phyloP scores from a whole-genome alignment of 1,140 invertebrate species.

The Diachasmimorpha longicaudata region DNA sequence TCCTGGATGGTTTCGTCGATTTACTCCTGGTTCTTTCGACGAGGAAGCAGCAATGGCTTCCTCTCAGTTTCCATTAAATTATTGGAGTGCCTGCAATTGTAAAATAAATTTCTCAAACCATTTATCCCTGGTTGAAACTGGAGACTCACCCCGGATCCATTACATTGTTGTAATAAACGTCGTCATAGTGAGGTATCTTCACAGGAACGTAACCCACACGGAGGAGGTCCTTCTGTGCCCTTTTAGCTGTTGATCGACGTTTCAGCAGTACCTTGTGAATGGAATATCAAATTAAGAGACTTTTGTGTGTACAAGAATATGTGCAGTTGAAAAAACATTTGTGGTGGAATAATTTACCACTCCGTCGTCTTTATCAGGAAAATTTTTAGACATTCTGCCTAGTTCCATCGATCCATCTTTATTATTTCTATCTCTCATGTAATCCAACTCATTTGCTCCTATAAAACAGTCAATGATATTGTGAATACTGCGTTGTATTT shows the following conservation, averaged over 20 bases:
- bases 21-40: neutral
- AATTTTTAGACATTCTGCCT: neutral
- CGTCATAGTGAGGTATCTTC: constrained; percentile 26
- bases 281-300: neutral
- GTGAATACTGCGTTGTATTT: neutral
- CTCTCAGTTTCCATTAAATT: neutral
- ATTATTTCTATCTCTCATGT: constrained; percentile 2
- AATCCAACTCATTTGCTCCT: constrained; percentile 21
- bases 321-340: too few relatives aligned
- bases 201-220: constrained; percentile 25
- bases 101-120: neutral
- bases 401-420: constrained; percentile 11
- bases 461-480: neutral
- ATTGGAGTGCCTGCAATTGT: neutral
- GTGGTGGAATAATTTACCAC: constrained; percentile 10
- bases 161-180: constrained; percentile 30
- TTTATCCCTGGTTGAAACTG: neutral
- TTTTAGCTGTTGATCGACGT: constrained; percentile 27
- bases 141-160: neutral
- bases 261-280: constrained; percentile 27
- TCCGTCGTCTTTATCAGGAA: neutral
- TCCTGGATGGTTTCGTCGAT: neutral
- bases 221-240: constrained; percentile 32
- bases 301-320: neutral
- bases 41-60: neutral